phyloP scores from a whole-genome alignment of 1,140 invertebrate genomes.

The Battus philenor region DNA sequence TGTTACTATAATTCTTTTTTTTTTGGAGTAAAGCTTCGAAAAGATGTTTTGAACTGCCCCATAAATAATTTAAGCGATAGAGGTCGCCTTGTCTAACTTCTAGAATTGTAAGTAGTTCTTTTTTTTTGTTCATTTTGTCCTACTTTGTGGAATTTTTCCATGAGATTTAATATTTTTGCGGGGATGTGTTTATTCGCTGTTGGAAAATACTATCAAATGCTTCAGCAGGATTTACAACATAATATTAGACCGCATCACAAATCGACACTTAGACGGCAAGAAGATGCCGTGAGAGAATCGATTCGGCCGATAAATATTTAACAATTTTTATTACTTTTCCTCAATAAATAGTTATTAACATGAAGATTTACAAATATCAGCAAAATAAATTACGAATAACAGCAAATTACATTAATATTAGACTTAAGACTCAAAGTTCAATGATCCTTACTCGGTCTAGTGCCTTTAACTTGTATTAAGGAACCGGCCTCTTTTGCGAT shows the following conservation, averaged over 20 bases:
- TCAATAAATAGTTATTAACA: constrained; percentile 75
- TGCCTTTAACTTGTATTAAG: constrained; percentile 64
- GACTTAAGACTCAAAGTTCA: constrained; percentile 49
- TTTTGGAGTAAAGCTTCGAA: no score
- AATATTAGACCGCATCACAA: constrained; percentile 36
- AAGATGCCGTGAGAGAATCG: constrained; percentile 35
- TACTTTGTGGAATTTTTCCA: no score
- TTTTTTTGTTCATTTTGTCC: no score
- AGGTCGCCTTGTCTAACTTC: no score
- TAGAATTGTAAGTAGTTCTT: no score
- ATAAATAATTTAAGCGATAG: no score
- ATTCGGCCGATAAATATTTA: constrained; percentile 64
- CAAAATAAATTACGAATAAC: constrained; percentile 76
- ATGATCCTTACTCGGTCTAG: constrained; percentile 53
- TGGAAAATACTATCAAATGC: no score
- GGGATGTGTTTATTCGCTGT: no score
- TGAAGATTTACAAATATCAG: constrained; percentile 75
- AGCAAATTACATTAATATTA: constrained; percentile 70
- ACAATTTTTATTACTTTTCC: constrained; percentile 71
- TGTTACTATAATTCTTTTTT: no score
- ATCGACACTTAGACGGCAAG: constrained; percentile 24
- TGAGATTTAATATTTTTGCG: no score
- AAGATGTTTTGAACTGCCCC: no score
- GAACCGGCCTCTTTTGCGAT: constrained; percentile 37
- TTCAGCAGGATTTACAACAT: no score